Percentiles rank a stretch among this genome's conserved stretches.
phyloP scores from a whole-genome alignment of 2,797 vertebrate species.

The Periparus ater region DNA sequence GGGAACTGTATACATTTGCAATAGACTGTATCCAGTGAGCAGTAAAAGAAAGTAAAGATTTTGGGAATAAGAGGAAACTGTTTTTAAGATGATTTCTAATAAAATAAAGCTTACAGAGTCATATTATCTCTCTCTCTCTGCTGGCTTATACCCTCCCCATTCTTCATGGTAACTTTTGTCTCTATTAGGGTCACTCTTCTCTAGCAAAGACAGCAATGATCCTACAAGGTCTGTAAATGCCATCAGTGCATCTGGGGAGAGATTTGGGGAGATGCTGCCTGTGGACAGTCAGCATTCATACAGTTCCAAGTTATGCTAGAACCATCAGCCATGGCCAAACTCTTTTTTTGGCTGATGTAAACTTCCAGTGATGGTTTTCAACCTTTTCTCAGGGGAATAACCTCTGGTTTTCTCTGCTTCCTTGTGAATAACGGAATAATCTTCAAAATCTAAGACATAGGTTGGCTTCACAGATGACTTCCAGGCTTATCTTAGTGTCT shows the following conservation, averaged over 20 bases:
- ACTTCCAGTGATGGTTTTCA: background rate
- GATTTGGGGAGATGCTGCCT: background rate
- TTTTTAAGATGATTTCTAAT: background rate
- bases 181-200: background rate
- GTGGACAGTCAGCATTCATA: background rate
- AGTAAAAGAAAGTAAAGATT: background rate
- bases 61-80: background rate
- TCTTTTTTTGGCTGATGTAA: background rate
- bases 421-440: background rate
- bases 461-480: background rate
- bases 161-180: background rate
- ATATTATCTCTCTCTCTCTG: background rate
- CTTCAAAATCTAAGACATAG: background rate
- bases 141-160: background rate
- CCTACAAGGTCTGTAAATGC: background rate
- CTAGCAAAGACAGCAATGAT: background rate
- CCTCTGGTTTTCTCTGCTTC: background rate
- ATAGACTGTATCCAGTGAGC: background rate
- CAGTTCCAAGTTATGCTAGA: background rate
- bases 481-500: slow-evolving; percentile 1
- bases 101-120: background rate
- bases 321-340: background rate
- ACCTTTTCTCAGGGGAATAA: background rate
- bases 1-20: background rate
- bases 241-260: background rate